A percentile compares a stretch with the other conserved stretches of the same genome.
Evolutionary conservation across 2,797 vertebrate genomes (phyloP).

Genomic region (Myotis vivesi): DNA sequence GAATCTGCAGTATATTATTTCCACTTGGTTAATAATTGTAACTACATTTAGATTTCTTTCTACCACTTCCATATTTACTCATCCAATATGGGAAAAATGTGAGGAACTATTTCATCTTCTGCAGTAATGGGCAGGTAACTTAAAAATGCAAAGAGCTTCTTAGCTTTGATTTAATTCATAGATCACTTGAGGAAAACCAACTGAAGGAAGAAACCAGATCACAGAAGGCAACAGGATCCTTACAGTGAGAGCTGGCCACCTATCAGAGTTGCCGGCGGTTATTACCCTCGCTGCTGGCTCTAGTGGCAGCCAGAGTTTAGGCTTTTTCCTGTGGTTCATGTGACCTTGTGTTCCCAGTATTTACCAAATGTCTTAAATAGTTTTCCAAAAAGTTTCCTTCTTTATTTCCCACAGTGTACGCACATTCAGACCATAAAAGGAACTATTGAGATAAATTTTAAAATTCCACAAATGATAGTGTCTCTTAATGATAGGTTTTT

Average conservation of each 20-base stretch:
- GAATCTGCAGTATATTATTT: neutral
- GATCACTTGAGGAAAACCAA: neutral
- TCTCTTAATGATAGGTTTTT: constrained; percentile 7
- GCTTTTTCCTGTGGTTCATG: constrained; percentile 33
- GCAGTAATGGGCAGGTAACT: neutral
- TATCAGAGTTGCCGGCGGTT: neutral
- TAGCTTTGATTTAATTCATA: constrained; percentile 13
- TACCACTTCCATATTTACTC: neutral
- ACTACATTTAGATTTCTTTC: neutral
- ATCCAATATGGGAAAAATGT: neutral
- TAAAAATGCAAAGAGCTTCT: neutral
- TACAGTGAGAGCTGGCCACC: neutral
- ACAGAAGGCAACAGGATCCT: neutral
- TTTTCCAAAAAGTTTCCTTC: constrained; percentile 57
- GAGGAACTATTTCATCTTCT: neutral
- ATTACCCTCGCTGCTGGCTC: neutral
- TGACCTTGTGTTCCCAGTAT: constrained; percentile 61
- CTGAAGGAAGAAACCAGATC: neutral
- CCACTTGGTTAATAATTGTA: neutral
- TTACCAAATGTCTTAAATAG: constrained; percentile 70
- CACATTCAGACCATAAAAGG: constrained; percentile 55
- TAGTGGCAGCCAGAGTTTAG: neutral
- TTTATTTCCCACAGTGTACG: constrained; percentile 29
- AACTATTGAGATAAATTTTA: constrained; percentile 55
- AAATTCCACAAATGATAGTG: constrained; percentile 55